These are phyloP conservation scores for Cacatua alba DNA, from an alignment of 2,113 vertebrate genomes.

Conservation along the genomic window DNA sequence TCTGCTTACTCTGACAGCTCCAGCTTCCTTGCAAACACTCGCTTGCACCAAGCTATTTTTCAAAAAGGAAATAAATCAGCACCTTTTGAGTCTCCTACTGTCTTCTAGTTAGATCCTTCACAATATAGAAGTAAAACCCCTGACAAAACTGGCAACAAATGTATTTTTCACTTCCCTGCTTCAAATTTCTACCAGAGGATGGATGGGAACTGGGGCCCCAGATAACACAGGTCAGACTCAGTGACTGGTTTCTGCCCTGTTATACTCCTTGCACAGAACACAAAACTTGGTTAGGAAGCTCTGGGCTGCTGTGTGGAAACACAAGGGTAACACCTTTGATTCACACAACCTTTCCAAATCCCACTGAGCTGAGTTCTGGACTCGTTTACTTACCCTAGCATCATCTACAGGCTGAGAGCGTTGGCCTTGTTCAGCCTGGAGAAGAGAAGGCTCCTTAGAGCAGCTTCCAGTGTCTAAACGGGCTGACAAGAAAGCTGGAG, in stretches of 20 bases:
- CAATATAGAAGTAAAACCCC: not conserved
- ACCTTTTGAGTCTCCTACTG: not conserved
- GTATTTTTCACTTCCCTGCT: not conserved
- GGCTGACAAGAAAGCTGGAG: not conserved
- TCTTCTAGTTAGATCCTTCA: not conserved
- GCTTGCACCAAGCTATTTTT: not conserved
- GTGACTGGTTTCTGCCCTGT: not conserved
- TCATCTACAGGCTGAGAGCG: not conserved
- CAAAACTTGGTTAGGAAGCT: not conserved
- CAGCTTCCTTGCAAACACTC: not conserved
- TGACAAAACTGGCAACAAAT: not conserved
- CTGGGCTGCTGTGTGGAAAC: not conserved
- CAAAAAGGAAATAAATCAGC: conserved; percentile 14
- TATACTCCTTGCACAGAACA: not conserved
- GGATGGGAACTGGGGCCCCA: not conserved
- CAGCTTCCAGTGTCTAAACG: not conserved
- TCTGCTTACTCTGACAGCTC: conserved; percentile 6
- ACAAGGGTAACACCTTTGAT: fast-evolving
- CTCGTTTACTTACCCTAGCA: not conserved
- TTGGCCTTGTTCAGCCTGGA: not conserved
- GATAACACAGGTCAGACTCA: not conserved
- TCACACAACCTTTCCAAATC: not conserved
- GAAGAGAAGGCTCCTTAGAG: not conserved
- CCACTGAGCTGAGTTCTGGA: not conserved
- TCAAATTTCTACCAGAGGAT: not conserved